phyloP scores from a whole-genome alignment of 2,797 vertebrate species.

The Chiroxiphia lanceolata region DNA sequence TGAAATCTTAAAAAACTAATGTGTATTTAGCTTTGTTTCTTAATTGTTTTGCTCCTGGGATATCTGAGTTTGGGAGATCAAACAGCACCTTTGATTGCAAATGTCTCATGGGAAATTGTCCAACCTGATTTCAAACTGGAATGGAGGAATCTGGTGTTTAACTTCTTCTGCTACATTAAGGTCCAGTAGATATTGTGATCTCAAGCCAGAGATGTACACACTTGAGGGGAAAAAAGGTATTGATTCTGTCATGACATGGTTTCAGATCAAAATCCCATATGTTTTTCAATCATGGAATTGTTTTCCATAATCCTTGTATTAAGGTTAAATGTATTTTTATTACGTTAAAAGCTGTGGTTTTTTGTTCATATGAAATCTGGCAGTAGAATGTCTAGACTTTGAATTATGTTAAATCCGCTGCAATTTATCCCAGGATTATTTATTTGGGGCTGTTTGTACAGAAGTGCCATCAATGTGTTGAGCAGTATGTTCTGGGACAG shows the following conservation, averaged over 20 bases:
- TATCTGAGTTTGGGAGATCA: not conserved
- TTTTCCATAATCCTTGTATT: conserved; percentile 64
- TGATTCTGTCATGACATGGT: not conserved
- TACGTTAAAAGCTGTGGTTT: conserved; percentile 31
- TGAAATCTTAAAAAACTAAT: not conserved
- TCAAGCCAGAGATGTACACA: not conserved
- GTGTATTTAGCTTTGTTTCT: not conserved
- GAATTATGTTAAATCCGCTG: conserved; percentile 57
- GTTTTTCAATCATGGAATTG: conserved; percentile 39
- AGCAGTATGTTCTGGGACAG: not conserved
- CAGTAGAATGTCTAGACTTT: conserved; percentile 58
- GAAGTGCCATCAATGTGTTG: not conserved
- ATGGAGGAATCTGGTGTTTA: not conserved
- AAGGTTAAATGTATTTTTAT: conserved; percentile 56
- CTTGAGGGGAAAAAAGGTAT: not conserved
- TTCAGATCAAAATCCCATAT: conserved; percentile 34
- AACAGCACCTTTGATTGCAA: not conserved
- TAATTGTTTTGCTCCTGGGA: not conserved
- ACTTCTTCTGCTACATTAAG: not conserved
- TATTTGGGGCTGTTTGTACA: conserved; percentile 20
- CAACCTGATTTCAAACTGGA: not conserved
- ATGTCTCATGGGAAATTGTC: not conserved
- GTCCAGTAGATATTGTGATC: not conserved
- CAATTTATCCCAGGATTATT: conserved; percentile 50
- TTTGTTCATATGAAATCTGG: conserved; percentile 31